These are phyloP conservation scores for Drosophila villosipedis DNA, from an alignment of 2,888 invertebrate species.

Conservation along the genomic window DNA sequence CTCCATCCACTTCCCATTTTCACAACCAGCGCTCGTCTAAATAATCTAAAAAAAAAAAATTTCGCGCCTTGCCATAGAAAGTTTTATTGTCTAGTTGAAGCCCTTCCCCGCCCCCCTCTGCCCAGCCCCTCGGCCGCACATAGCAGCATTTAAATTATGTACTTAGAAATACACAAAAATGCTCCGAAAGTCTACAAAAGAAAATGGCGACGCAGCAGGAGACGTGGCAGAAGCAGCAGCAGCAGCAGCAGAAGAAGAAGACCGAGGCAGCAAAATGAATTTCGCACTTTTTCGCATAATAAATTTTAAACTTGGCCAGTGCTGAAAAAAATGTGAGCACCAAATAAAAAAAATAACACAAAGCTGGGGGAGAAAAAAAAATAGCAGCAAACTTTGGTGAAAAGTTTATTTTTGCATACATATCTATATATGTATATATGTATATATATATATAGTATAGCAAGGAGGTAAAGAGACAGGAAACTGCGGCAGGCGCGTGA, in stretches of 20 bases:
- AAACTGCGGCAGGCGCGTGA: constrained; percentile 70
- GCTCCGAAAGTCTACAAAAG: constrained; percentile 73
- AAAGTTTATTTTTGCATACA: constrained; percentile 82
- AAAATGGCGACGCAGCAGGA: constrained; percentile 74
- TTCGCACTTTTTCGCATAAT: constrained; percentile 85
- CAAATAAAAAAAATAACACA: constrained; percentile 46
- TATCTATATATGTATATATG: constrained; percentile 28
- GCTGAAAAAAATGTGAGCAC: constrained; percentile 32
- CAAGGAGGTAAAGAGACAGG: neutral
- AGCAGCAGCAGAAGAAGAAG: constrained; percentile 35
- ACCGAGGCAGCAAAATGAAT: constrained; percentile 82
- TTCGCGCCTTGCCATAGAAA: constrained; percentile 73
- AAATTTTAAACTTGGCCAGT: constrained; percentile 83
- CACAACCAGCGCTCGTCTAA: constrained; percentile 43
- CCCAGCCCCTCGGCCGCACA: constrained; percentile 8
- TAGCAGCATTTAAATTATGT: constrained; percentile 82
- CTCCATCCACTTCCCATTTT: constrained; percentile 10
- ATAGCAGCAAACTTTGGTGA: constrained; percentile 70
- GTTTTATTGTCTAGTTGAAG: constrained; percentile 76
- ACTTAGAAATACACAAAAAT: constrained; percentile 81
- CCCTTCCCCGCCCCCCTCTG: constrained; percentile 2
- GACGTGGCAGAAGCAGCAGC: constrained; percentile 34
- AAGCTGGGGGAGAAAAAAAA: constrained; percentile 42
- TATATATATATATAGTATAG: constrained; percentile 9
- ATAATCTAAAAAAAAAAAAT: constrained; percentile 68